These are phyloP conservation scores for Ennomos quercinarius DNA, from an alignment of 2,888 invertebrate species.

Conservation along the genomic window DNA sequence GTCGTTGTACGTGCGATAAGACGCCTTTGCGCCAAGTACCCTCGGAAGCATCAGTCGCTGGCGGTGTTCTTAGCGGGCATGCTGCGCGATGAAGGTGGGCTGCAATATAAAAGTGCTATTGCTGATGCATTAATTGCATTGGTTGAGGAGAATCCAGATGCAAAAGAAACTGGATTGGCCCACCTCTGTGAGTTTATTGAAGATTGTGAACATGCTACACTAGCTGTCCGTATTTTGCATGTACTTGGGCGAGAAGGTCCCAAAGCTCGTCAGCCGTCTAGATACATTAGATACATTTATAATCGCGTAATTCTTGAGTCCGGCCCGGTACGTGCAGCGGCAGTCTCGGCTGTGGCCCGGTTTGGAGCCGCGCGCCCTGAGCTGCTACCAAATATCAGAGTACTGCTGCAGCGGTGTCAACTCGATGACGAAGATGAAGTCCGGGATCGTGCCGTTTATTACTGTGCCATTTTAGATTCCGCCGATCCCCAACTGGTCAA, in stretches of 20 bases:
- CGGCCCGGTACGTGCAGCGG: conserved; percentile 97
- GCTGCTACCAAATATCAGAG: conserved; percentile 89
- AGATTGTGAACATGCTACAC: conserved; percentile 98
- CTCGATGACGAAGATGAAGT: conserved; percentile 99
- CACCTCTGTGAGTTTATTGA: conserved; percentile 99
- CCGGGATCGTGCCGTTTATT: conserved; percentile 98
- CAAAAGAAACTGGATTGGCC: conserved; percentile 97
- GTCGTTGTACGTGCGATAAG: conserved; percentile 97
- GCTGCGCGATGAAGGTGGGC: conserved; percentile 98
- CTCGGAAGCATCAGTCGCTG: conserved; percentile 97
- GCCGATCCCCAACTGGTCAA: conserved; percentile 90
- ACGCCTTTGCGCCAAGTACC: conserved; percentile 97
- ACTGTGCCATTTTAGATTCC: conserved; percentile 92
- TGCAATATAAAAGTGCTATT: conserved; percentile 99
- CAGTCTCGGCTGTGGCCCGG: conserved; percentile 98
- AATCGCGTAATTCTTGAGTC: conserved; percentile 98
- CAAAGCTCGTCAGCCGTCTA: conserved; percentile 95
- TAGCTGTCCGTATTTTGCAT: conserved; percentile 98
- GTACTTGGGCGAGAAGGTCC: conserved; percentile 98
- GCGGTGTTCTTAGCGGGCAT: conserved; percentile 99
- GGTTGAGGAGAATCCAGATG: conserved; percentile 98
- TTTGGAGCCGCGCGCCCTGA: conserved; percentile 97
- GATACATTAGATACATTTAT: conserved; percentile 93
- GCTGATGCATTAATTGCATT: conserved; percentile 99
- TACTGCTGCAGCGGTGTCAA: conserved; percentile 93